Base-by-base conservation (phyloP, 2,113 vertebrate genomes). In the Mormoops blainvillei region DNA sequence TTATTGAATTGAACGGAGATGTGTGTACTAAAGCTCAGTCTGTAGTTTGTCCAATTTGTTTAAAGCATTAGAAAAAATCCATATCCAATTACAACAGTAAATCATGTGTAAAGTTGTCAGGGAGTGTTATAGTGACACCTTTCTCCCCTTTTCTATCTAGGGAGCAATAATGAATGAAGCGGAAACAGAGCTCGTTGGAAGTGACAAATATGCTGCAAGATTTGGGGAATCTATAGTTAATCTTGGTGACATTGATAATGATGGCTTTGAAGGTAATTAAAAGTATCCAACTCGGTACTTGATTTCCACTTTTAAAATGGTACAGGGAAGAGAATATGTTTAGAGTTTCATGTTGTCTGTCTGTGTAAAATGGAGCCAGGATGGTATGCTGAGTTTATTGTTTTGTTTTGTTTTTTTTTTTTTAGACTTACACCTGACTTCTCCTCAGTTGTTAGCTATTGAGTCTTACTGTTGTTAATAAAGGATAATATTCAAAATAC, bases 211-310 rank as follows among this genome's bases (percentile, higher is more conserved):
- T 0, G 99, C 99, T 11, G 99, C 99, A 2, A 99, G 99, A 36
- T 99, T 99, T 97, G 99, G 99, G 74, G 99, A 99, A 97, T 98
- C 99, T 90, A 99, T 99, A 92, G 98, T 98, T 85, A 99, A 98
- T 97, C 98, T 99, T 76, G 99, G 99, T 45, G 99, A 99, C 98
- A 98, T 99, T 77, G 99, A 99, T 84, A 99, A 99, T 16, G 99
- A 99, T 80, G 99, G 99, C 36, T 99, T 99, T 98, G 98, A 99
- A 97, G 99, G 99, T 99, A 99, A 95, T 96, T 87, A 20, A 77
- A 54, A 95, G 22, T 88, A 76, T 54, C 50, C 48, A 87, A 81
- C 67, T 89, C 43, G 7, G 26, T 83, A 24, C 19, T 87, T 85
- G 24, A 84, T 84, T 93, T 96, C 74, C 0, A 5, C 38, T 63